Base-by-base conservation (phyloP, 2,888 invertebrate species). In the Eupsilia transversa region DNA sequence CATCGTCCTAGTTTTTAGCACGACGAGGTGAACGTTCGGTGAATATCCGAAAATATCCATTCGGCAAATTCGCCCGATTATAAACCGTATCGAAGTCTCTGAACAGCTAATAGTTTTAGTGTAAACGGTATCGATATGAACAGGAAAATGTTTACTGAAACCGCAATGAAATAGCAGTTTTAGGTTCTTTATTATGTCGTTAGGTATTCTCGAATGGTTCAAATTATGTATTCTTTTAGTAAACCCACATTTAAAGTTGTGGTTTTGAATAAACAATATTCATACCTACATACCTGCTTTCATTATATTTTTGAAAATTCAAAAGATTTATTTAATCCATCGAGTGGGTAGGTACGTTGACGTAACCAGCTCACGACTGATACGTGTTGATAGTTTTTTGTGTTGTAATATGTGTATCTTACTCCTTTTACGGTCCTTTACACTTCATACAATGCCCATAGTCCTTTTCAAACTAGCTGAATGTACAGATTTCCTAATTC, bases 1-100 rank as follows among this genome's bases (percentile, higher is more conserved):
- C 89, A 86, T 86, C 85, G 89, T 84, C 86, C 91, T 84, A 89
- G 82, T 91, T 90, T 89, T 87, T 85, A 86, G 74, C 77, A 76
- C 83, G 78, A 72, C 77, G 87, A 88, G 90, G 89, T 91, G 88
- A 91, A 91, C 82, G 91, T 35, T 83, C 89, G 80, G 57, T 75
- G 57, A 83, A 86, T 86, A 82, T 85, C 86, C 88, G 75, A 88
- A 88, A 89, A 89, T 89, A 90, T 83, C 66, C 78, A 78, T 75
- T 83, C 67, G 65, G 72, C 68, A 86, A 82, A 77, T 84, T 81
- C 52, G 43, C 54, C 64, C 77, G 63, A 74, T 69, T 73, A 82
- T 79, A 82, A 85, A 81, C 65, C 68, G 75, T 86, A 82, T 79
- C 76, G 68, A 80, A 80, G 66, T 82, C 73, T 71, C 72, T 60